phyloP scores from a whole-genome alignment of 1,140 invertebrate genomes.

The Solen grandis region DNA sequence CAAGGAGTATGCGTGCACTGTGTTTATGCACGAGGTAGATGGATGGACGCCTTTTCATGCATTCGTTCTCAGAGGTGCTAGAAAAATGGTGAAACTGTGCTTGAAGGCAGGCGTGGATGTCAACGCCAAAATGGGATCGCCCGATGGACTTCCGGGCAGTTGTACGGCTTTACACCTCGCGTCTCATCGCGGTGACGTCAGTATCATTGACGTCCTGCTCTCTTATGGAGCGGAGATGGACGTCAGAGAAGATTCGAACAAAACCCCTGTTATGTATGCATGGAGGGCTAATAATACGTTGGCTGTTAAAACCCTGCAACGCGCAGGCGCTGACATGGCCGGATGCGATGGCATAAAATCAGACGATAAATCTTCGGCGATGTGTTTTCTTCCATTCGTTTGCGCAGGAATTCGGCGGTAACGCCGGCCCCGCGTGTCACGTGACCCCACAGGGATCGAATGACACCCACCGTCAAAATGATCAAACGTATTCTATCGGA shows the following conservation, averaged over 20 bases:
- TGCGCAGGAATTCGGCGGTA: slow-evolving; percentile 44
- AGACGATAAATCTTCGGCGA: slow-evolving; percentile 37
- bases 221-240: slow-evolving; percentile 65
- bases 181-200: slow-evolving; percentile 75
- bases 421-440: no score
- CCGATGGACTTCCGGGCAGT: slow-evolving; percentile 69
- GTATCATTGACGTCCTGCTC: slow-evolving; percentile 70
- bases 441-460: no score
- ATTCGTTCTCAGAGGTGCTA: slow-evolving; percentile 71
- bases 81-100: slow-evolving; percentile 72
- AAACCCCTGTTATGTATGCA: slow-evolving; percentile 72
- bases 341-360: slow-evolving; percentile 42
- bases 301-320: slow-evolving; percentile 68
- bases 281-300: slow-evolving; percentile 64
- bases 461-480: no score
- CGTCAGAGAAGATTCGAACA: slow-evolving; percentile 56
- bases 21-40: slow-evolving; percentile 70
- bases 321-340: slow-evolving; percentile 70
- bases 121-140: slow-evolving; percentile 71
- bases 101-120: slow-evolving; percentile 68
- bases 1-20: slow-evolving; percentile 59
- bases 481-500: no score
- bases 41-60: slow-evolving; percentile 77
- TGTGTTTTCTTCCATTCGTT: slow-evolving; percentile 53
- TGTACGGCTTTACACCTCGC: slow-evolving; percentile 75